These are phyloP conservation scores for Muscidifurax raptorellus DNA, from an alignment of 1,140 invertebrate species.

Conservation along the genomic window DNA sequence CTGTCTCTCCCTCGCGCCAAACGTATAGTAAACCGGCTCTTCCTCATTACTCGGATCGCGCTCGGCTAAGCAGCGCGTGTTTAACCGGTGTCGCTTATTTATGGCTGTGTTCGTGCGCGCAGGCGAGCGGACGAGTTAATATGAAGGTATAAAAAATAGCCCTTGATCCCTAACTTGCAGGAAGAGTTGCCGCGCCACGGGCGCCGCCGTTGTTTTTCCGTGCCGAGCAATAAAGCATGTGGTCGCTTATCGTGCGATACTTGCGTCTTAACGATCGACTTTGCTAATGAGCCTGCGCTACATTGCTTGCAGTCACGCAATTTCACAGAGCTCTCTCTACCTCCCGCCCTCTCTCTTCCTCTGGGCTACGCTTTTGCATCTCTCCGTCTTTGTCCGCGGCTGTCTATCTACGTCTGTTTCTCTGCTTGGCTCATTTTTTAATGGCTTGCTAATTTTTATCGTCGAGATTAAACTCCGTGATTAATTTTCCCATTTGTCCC, in stretches of 20 bases:
- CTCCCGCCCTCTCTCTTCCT: not conserved
- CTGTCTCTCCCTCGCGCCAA: too few species aligned
- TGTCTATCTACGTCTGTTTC: not conserved
- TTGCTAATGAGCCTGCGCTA: slow-evolving; percentile 41
- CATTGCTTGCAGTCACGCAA: slow-evolving; percentile 37
- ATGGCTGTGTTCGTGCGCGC: not conserved
- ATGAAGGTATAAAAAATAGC: slow-evolving; percentile 18
- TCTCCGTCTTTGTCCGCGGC: not conserved
- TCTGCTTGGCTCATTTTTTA: not conserved
- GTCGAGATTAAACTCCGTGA: not conserved
- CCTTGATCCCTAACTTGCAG: not conserved
- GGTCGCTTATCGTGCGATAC: slow-evolving; percentile 21
- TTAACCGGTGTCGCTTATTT: not conserved
- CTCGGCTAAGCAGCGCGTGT: not conserved
- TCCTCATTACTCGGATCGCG: not conserved
- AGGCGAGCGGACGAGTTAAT: not conserved
- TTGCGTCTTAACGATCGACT: slow-evolving; percentile 42
- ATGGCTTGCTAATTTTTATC: not conserved
- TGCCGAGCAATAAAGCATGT: not conserved
- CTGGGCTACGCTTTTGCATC: not conserved
- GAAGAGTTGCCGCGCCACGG: not conserved
- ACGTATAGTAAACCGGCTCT: not conserved
- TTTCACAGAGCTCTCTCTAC: not conserved
- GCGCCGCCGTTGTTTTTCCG: not conserved
- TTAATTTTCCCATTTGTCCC: not conserved